These are phyloP conservation scores for Centropyge bicolor DNA, from an alignment of 2,797 vertebrate genomes.

Conservation along the genomic window DNA sequence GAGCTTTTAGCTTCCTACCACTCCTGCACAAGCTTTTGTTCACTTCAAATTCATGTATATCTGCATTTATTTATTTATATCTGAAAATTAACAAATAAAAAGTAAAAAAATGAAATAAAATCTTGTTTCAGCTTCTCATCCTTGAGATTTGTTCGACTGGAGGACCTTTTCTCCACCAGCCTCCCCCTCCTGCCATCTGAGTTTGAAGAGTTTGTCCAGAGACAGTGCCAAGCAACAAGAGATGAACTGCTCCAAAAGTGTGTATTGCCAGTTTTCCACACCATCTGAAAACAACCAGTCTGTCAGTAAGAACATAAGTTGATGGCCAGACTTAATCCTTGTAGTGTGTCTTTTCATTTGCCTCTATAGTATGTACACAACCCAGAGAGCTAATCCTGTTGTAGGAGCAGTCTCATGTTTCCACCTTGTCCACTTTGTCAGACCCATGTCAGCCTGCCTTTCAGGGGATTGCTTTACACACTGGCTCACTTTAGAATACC, in stretches of 20 bases:
- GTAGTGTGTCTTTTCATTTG: constrained; percentile 18
- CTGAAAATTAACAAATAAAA: background rate
- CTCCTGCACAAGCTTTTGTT: background rate
- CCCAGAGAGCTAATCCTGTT: constrained; percentile 46
- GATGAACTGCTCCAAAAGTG: constrained; percentile 85
- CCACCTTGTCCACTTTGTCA: constrained; percentile 61
- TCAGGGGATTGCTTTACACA: constrained; percentile 50
- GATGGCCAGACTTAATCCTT: constrained; percentile 27
- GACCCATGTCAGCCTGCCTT: constrained; percentile 42
- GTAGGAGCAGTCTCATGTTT: constrained; percentile 66
- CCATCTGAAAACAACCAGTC: constrained; percentile 17
- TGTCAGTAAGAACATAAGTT: constrained; percentile 21
- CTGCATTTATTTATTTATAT: no score
- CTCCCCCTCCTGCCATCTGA: constrained; percentile 87
- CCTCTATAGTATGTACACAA: constrained; percentile 27
- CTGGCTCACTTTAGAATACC: constrained; percentile 38
- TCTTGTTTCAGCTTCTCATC: constrained; percentile 84
- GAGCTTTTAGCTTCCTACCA: background rate
- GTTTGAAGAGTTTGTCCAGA: constrained; percentile 84
- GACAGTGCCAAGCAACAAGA: constrained; percentile 86
- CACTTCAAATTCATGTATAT: background rate
- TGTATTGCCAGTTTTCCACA: constrained; percentile 50
- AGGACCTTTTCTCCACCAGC: constrained; percentile 80
- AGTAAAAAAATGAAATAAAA: background rate
- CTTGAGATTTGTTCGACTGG: constrained; percentile 88